Percentiles rank a stretch among this genome's conserved stretches.
Evolutionary conservation across 1,140 invertebrate genomes (phyloP).

Genomic region (Drosophila equinoxialis): DNA sequence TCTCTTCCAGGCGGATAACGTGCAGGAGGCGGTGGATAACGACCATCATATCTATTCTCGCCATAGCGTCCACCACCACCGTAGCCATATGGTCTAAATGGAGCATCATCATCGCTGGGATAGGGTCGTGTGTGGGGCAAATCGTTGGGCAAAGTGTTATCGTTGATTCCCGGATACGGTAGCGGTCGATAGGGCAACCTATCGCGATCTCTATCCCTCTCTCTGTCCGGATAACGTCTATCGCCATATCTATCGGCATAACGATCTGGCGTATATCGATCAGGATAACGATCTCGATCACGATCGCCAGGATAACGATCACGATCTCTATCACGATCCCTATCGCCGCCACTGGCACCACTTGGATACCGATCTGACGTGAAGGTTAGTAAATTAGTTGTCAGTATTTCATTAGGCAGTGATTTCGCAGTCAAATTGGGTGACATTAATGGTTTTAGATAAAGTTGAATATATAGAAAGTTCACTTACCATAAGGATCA

Average conservation of each 20-base stretch:
- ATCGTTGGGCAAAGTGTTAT: constrained; percentile 70
- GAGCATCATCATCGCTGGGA: constrained; percentile 69
- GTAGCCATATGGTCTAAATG: constrained; percentile 70
- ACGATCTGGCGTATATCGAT: constrained; percentile 70
- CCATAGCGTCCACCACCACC: constrained; percentile 56
- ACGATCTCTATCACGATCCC: constrained; percentile 21
- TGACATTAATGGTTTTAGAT: not conserved
- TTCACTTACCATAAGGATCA: not conserved
- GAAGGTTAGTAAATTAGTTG: constrained; percentile 13
- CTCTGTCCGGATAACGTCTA: constrained; percentile 76
- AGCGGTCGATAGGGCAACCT: constrained; percentile 78
- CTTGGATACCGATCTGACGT: constrained; percentile 63
- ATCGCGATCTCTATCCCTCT: constrained; percentile 67
- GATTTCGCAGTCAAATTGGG: not conserved
- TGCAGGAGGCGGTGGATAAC: constrained; percentile 71
- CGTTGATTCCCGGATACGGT: constrained; percentile 76
- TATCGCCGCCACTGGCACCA: constrained; percentile 52
- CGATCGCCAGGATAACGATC: constrained; percentile 60
- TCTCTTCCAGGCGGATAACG: constrained; percentile 73
- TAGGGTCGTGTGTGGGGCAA: constrained; percentile 73
- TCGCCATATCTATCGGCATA: constrained; percentile 76
- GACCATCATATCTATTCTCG: constrained; percentile 74
- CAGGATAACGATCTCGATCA: constrained; percentile 77
- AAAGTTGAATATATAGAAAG: not conserved
- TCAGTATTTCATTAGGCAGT: constrained; percentile 1